Evolutionary conservation across 2,113 vertebrate species (phyloP).

Genomic region (Phylloscopus whistleri): DNA sequence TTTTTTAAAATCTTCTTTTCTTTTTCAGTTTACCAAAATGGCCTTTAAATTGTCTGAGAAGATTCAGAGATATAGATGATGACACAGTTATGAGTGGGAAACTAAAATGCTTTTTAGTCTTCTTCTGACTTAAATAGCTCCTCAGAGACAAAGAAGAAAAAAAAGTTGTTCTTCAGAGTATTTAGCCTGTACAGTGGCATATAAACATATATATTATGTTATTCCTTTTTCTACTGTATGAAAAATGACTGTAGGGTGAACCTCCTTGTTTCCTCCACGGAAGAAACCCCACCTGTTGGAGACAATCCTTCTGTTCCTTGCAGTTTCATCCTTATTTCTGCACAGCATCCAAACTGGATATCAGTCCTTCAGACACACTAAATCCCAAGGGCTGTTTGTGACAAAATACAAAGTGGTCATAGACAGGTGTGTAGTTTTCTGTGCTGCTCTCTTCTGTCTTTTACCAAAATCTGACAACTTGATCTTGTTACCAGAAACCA

Average conservation of each 20-base stretch:
- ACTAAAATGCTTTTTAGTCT: neutral
- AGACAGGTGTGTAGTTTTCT: neutral
- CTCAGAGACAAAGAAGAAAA: neutral
- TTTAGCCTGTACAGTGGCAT: neutral
- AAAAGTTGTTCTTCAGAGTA: neutral
- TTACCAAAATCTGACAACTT: neutral
- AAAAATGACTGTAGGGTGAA: neutral
- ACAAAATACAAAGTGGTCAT: neutral
- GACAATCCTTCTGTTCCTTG: neutral
- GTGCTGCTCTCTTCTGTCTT: neutral
- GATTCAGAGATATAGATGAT: neutral
- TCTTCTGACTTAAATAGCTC: neutral
- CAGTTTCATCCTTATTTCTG: neutral
- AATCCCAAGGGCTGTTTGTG: neutral
- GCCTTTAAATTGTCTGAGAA: neutral
- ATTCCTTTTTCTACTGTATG: neutral
- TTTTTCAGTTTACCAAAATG: neutral
- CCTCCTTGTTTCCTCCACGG: neutral
- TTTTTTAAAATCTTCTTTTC: neutral
- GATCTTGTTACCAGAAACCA: neutral
- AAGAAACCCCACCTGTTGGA: neutral
- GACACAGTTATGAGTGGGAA: neutral
- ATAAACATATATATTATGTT: neutral
- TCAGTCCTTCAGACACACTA: neutral
- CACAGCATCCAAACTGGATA: neutral